These are phyloP conservation scores for Coluber constrictor DNA, from an alignment of 2,797 vertebrate genomes.

Conservation along the genomic window DNA sequence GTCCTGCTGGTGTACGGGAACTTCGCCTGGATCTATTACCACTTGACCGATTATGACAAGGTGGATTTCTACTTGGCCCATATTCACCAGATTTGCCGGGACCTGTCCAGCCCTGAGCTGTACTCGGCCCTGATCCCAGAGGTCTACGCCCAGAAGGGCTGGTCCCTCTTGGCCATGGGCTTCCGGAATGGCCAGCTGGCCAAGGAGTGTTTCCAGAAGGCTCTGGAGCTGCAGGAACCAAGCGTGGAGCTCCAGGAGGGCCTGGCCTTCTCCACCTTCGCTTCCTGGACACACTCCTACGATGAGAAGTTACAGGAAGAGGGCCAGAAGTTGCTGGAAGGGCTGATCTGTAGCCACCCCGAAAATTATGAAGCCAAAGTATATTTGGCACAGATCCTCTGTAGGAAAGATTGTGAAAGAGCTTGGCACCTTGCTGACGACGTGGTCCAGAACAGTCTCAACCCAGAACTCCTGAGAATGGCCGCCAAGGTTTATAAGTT, in stretches of 20 bases:
- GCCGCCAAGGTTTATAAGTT: fast-evolving
- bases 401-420: no score
- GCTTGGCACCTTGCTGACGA: fast-evolving
- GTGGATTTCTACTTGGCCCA: conserved; percentile 50
- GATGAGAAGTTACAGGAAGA: fast-evolving
- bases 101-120: conserved; percentile 39
- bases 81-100: conserved; percentile 48
- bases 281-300: neutral
- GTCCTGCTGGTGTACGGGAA: conserved; percentile 65
- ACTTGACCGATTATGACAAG: conserved; percentile 33
- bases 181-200: conserved; percentile 42
- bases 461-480: neutral
- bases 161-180: conserved; percentile 60
- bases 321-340: neutral
- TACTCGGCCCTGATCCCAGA: conserved; percentile 54
- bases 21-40: conserved; percentile 68
- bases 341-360: neutral
- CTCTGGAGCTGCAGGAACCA: conserved; percentile 53
- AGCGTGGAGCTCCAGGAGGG: conserved; percentile 56
- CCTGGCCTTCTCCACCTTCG: conserved; percentile 53
- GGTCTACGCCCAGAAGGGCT: conserved; percentile 69
- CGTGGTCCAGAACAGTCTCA: neutral
- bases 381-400: neutral
- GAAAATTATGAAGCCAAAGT: neutral
- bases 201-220: conserved; percentile 61